Base-by-base conservation (phyloP, 2,888 invertebrate species). In the Drosophila conformis region DNA sequence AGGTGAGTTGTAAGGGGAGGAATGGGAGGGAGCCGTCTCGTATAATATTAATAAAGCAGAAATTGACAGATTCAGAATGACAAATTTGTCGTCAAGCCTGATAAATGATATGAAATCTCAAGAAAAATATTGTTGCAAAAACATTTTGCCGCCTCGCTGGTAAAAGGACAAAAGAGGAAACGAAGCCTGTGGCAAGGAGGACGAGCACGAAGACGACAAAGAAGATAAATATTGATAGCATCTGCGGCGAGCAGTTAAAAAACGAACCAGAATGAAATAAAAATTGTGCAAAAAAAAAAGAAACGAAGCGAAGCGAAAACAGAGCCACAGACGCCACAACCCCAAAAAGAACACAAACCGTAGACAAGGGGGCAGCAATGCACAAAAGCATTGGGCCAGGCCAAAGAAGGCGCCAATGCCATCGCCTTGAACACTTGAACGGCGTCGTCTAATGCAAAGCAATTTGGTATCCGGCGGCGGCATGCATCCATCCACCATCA, bases 51-150 rank as follows among this genome's bases (percentile, higher is more conserved):
- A 91, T 90, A 91, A 91, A 90, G 84, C 80, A 83, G 79, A 90
- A 90, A 91, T 91, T 91, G 90, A 91, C 91, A 91, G 91, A 83
- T 89, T 88, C 83, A 84, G 84, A 89, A 91, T 91, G 91, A 91
- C 91, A 91, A 91, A 91, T 91, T 91, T 90, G 89, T 90, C 90
- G 76, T 88, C 90, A 87, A 85, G 89, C 81, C 91, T 91, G 91
- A 91, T 91, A 91, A 91, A 91, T 91, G 91, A 89, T 90, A 82
- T 82, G 72, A 83, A 85, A 79, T 83, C 83, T 84, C 64, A 80
- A 74, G 86, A 89, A 85, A 87, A 88, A 90, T 87, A 79, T 81
- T 84, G 83, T 81, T 76, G 68, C 76, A 71, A 68, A 78, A 78
- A 73, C 58, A 72, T 71, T 76, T 70, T 70, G 58, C 70, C 64